phyloP scores from a whole-genome alignment of 2,113 vertebrate species.

The Catharus minimus region DNA sequence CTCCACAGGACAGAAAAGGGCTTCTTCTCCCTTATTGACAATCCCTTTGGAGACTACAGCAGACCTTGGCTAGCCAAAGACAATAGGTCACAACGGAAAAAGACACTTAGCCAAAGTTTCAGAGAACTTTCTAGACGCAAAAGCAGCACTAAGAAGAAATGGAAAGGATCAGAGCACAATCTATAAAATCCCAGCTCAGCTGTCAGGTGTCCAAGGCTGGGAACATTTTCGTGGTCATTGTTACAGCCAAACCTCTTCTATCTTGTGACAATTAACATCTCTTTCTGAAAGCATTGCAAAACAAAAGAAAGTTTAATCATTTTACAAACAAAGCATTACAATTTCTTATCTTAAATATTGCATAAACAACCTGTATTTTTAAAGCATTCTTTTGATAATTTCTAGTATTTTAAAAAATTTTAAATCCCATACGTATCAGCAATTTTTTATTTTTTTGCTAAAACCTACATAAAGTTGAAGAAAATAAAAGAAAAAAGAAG shows the following conservation, averaged over 20 bases:
- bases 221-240: not conserved
- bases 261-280: not conserved
- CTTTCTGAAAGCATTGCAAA: not conserved
- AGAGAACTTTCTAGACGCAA: not conserved
- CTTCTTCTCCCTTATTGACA: not conserved
- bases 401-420: not conserved
- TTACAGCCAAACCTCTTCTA: not conserved
- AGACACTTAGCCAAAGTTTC: not conserved
- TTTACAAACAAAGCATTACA: not conserved
- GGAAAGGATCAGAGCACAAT: not conserved
- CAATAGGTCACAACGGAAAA: not conserved
- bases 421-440: not conserved
- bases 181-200: not conserved
- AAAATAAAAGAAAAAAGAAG: not conserved
- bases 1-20: not conserved
- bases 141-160: not conserved
- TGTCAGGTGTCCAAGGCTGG: not conserved
- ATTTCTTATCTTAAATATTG: not conserved
- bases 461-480: not conserved
- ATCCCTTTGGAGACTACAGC: not conserved
- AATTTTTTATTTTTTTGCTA: not conserved
- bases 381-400: not conserved
- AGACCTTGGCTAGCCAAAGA: not conserved
- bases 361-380: not conserved
- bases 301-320: not conserved